Base-by-base conservation (phyloP, 2,113 vertebrate genomes). In the Aldabrachelys gigantea region DNA sequence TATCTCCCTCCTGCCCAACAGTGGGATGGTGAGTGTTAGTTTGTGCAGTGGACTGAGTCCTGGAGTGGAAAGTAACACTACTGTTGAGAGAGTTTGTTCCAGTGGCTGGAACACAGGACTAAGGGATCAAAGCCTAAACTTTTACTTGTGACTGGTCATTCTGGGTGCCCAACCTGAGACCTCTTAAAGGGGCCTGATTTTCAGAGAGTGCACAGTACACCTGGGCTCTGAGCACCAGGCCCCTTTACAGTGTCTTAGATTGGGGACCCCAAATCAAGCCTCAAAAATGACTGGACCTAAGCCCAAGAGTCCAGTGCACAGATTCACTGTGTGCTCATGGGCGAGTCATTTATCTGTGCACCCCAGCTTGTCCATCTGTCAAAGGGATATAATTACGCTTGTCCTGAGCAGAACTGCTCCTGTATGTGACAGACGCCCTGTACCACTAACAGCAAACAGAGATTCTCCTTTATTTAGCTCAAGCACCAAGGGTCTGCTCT, bases 371-470 rank as follows among this genome's bases (percentile, higher is more conserved):
- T 91, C 65, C 54, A 57, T 38, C 25, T 57, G 31, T 17, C 0
- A 1, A 88, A 88, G 72, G 25, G 21, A 29, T 91, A 41, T 24
- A 4, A 11, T 0, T 0, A 27, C 24, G 10, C 81, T 75, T 35
- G 22, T 35, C 27, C 27, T 80, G 80, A 87, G 24, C 54, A 82
- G 72, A 79, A 47, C 86, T 49, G 6, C 19, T 91, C 29, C 38
- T 88, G 0, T 0, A 8, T 82, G 2, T 72, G n/a, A 38, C 72
- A 53, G 11, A 56, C 21, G 0, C 0, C 56, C 69, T 80, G 5
- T n/a, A 92, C 35, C 59, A 54, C 56, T 89, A 69, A 86, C 4
- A 69, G 81, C 65, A 72, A n/a, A 69, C 8, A 22, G 35, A 65
- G 62, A 69, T 69, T 69, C 17, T 69, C 17, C 16, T 21, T 69